phyloP scores from a whole-genome alignment of 2,113 vertebrate genomes.

The Pangasianodon gigas region DNA sequence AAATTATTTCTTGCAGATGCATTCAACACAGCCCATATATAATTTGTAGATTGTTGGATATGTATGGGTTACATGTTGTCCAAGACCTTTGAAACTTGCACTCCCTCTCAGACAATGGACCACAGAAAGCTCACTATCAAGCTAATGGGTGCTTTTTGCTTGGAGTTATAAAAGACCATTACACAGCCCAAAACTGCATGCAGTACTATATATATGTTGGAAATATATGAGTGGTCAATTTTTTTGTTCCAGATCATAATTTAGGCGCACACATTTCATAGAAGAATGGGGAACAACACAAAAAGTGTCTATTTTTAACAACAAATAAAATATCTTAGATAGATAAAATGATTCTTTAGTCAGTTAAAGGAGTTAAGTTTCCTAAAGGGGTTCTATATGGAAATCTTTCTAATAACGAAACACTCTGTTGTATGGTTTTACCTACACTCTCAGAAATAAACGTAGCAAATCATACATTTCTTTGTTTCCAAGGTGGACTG shows the following conservation, averaged over 20 bases:
- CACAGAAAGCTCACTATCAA: neutral
- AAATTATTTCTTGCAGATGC: neutral
- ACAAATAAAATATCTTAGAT: neutral
- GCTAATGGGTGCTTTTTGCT: neutral
- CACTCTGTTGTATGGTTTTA: neutral
- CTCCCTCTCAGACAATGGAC: neutral
- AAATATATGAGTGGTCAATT: neutral
- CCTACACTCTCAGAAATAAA: neutral
- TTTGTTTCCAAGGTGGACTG: neutral
- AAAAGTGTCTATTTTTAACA: neutral
- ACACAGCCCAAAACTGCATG: neutral
- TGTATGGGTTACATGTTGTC: neutral
- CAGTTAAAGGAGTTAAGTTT: neutral
- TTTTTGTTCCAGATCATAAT: neutral
- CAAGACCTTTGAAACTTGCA: neutral
- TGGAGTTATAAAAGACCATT: neutral
- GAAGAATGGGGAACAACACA: neutral
- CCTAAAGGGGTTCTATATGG: neutral
- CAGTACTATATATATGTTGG: neutral
- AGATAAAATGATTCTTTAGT: neutral
- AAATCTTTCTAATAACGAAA: neutral
- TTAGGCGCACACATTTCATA: neutral
- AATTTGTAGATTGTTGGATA: neutral
- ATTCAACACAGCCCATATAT: neutral
- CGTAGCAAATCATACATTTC: neutral